phyloP scores from a whole-genome alignment of 30 jellyfish, hydroid and myxozoan species.

The Clytia hemisphaerica region DNA sequence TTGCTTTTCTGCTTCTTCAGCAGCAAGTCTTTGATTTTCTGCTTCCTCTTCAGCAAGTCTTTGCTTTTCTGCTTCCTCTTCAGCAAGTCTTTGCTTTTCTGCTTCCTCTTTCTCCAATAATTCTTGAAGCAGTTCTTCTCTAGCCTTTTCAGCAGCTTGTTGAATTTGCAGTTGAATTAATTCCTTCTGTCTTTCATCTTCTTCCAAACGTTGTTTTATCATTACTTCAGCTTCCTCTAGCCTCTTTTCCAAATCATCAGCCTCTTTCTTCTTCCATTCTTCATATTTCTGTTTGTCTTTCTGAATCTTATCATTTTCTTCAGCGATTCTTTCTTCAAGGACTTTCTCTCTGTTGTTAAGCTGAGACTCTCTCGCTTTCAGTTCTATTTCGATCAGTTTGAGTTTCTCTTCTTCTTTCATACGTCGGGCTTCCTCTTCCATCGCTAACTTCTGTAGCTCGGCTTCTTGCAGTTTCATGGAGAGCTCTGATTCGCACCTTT shows the following conservation, averaged over 20 bases:
- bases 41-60: neutral
- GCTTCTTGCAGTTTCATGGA: slow-evolving; percentile 31
- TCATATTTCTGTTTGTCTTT: slow-evolving; percentile 11
- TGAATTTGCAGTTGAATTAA: too few relatives aligned
- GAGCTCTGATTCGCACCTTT: slow-evolving; percentile 30
- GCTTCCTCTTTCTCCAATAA: too few relatives aligned
- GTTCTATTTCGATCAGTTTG: slow-evolving; percentile 21
- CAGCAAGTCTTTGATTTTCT: neutral
- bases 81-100: neutral
- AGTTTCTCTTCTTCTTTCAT: slow-evolving; percentile 22
- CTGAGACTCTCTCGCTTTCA: slow-evolving; percentile 18
- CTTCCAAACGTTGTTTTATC: neutral
- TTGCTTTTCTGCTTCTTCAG: neutral
- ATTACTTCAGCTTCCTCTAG: slow-evolving; percentile 21
- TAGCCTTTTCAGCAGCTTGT: too few relatives aligned
- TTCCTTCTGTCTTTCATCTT: too few relatives aligned
- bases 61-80: neutral
- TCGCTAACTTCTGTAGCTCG: slow-evolving; percentile 15
- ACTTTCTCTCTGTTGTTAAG: slow-evolving; percentile 13
- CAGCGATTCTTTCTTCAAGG: slow-evolving; percentile 10
- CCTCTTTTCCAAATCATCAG: slow-evolving; percentile 4
- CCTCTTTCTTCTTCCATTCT: slow-evolving; percentile 29
- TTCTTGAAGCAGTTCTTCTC: too few relatives aligned
- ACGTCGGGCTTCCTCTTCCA: slow-evolving; percentile 25
- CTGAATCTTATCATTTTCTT: slow-evolving; percentile 17